Conservation (phyloP, 2,113 vertebrate species). For the Syngnathus scovelli region DNA sequence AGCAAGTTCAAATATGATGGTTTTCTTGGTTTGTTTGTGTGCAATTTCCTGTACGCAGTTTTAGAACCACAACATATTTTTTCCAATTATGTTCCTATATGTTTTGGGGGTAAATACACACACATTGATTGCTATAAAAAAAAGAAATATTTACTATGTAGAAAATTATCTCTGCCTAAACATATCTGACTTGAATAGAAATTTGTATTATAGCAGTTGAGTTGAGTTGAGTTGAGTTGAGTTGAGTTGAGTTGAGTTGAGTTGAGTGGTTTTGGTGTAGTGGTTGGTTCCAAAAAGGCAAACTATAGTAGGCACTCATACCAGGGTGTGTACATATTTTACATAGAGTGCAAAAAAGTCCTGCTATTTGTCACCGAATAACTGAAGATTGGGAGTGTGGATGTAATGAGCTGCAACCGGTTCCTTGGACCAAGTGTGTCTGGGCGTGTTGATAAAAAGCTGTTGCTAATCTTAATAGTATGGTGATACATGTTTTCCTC, state of each 20-base stretch:
- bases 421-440: not conserved
- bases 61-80: not conserved
- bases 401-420: constrained; percentile 2
- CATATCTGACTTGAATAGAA: too few species aligned
- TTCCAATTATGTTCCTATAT: not conserved
- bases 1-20: not conserved
- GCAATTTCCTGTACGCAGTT: not conserved
- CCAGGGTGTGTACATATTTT: too few species aligned
- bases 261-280: too few species aligned
- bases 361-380: not conserved
- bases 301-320: too few species aligned
- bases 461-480: not conserved
- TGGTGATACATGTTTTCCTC: constrained; percentile 7
- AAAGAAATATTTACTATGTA: too few species aligned
- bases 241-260: too few species aligned
- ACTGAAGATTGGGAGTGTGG: not conserved
- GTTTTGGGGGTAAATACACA: not conserved
- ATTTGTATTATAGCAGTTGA: too few species aligned
- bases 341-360: not conserved
- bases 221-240: too few species aligned
- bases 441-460: not conserved
- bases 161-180: not conserved
- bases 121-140: not conserved
- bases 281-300: too few species aligned
- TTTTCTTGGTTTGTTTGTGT: not conserved